Conservation (phyloP, 2,888 invertebrate species). For the Ichneumoninae sp. region DNA sequence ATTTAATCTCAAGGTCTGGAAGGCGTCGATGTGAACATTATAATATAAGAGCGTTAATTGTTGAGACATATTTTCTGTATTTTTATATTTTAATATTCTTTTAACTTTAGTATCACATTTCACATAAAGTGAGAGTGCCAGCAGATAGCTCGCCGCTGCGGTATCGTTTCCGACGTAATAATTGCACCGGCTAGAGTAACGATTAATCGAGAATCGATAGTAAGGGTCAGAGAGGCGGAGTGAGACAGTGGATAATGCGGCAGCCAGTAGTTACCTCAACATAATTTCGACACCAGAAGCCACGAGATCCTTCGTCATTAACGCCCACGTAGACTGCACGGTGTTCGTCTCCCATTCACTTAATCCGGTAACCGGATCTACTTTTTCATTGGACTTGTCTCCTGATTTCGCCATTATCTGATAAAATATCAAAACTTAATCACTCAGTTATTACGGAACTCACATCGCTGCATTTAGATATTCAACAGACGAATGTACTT, state of each 20-base stretch:
- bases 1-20: constrained; percentile 22
- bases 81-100: background rate
- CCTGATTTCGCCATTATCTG: constrained; percentile 75
- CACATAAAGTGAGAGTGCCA: constrained; percentile 44
- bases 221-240: constrained; percentile 37
- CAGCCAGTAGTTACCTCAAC: constrained; percentile 81
- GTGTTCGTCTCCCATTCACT: constrained; percentile 83
- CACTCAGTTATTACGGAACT: background rate
- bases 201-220: constrained; percentile 71
- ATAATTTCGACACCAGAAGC: constrained; percentile 84
- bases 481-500: background rate
- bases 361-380: constrained; percentile 84
- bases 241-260: constrained; percentile 31
- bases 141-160: constrained; percentile 39
- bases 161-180: constrained; percentile 63
- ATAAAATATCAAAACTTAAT: background rate
- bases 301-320: constrained; percentile 84
- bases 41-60: background rate
- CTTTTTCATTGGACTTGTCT: constrained; percentile 64
- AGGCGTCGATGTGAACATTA: background rate
- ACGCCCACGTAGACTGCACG: constrained; percentile 84
- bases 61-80: background rate
- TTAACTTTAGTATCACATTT: background rate
- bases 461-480: background rate
- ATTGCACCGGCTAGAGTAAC: constrained; percentile 69